These are phyloP conservation scores for Carassius carassius DNA, from an alignment of 2,113 vertebrate genomes.

Conservation along the genomic window DNA sequence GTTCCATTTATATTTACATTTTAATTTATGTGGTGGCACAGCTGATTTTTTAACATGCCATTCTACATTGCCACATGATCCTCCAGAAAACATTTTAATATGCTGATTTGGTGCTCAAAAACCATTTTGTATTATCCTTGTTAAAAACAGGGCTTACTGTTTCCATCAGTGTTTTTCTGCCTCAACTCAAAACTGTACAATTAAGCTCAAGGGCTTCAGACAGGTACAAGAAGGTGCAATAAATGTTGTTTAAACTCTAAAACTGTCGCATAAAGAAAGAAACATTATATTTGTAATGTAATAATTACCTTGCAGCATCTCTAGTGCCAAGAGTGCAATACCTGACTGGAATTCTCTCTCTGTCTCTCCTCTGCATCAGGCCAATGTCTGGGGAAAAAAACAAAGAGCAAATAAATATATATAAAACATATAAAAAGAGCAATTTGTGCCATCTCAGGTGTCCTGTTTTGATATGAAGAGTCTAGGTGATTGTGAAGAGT, in stretches of 20 bases:
- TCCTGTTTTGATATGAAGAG: neutral
- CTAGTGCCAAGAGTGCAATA: constrained; percentile 89
- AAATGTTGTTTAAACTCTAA: neutral
- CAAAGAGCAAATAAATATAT: constrained; percentile 9
- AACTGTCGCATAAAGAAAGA: neutral
- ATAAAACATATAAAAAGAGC: neutral
- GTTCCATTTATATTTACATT: neutral
- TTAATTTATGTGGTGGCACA: neutral
- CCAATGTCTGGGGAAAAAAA: constrained; percentile 70
- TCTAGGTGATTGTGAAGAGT: neutral
- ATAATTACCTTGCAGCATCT: constrained; percentile 83
- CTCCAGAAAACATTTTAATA: neutral
- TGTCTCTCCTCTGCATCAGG: constrained; percentile 71
- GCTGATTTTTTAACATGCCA: neutral
- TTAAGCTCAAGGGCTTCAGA: neutral
- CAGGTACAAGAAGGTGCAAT: neutral
- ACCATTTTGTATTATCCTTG: neutral
- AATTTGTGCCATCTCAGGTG: neutral
- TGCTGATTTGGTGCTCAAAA: neutral
- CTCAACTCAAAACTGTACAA: neutral
- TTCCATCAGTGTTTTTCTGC: neutral
- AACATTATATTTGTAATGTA: neutral
- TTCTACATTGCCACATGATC: neutral
- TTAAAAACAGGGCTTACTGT: neutral
- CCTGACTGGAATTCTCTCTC: constrained; percentile 81